These are phyloP conservation scores for Ariopsis seemanni DNA, from an alignment of 2,113 vertebrate genomes.

Conservation along the genomic window DNA sequence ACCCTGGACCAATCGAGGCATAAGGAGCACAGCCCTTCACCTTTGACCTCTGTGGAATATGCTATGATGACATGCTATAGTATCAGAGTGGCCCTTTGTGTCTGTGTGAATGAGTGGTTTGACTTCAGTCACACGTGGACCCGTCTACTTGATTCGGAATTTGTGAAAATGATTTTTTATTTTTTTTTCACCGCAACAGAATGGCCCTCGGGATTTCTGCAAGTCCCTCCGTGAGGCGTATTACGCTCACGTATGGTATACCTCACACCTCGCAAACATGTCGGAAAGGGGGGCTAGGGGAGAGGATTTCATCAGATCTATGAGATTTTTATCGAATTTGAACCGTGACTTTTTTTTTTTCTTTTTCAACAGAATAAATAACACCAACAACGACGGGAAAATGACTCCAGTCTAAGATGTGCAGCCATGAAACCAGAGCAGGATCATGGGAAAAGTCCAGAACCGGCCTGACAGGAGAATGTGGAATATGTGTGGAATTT, in stretches of 20 bases:
- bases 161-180: neutral
- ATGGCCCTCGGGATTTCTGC: neutral
- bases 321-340: slow-evolving; percentile 5
- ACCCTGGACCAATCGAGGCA: slow-evolving; percentile 53
- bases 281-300: no score
- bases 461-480: slow-evolving; percentile 29
- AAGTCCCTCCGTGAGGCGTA: neutral
- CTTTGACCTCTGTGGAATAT: slow-evolving; percentile 48
- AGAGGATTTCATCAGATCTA: neutral
- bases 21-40: slow-evolving; percentile 40
- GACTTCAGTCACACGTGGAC: slow-evolving; percentile 1
- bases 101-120: neutral
- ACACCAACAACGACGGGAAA: slow-evolving; percentile 65
- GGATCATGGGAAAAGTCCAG: slow-evolving; percentile 71
- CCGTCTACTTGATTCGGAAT: neutral
- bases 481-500: slow-evolving; percentile 48
- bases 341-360: slow-evolving; percentile 53
- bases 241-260: slow-evolving; percentile 53
- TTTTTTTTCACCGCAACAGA: neutral
- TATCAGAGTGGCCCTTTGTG: neutral
- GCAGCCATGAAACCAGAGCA: slow-evolving; percentile 68
- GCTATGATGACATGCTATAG: slow-evolving; percentile 37
- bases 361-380: slow-evolving; percentile 70
- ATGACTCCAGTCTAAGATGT: slow-evolving; percentile 58
- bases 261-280: slow-evolving; percentile 48